A percentile compares a stretch with the other conserved stretches of the same genome.
These are phyloP conservation scores for Cryptocheilus praepositus DNA, from an alignment of 2,888 invertebrate genomes.

Conservation along the genomic window DNA sequence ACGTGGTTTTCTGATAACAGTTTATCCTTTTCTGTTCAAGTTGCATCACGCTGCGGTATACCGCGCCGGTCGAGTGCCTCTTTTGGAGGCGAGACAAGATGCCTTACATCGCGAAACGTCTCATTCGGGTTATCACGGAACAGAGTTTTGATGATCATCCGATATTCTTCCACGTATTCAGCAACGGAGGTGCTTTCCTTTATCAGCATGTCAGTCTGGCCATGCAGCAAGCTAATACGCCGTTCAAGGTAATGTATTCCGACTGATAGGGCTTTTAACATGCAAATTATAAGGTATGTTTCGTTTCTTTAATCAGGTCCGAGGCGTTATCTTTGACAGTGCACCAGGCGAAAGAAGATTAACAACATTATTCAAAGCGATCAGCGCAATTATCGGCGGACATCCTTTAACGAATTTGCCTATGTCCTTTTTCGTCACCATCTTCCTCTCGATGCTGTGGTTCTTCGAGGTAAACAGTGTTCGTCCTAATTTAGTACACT, in stretches of 20 bases:
- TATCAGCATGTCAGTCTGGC: slow-evolving; percentile 82
- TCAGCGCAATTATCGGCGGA: slow-evolving; percentile 80
- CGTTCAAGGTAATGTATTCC: slow-evolving; percentile 74
- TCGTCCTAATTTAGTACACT: no score
- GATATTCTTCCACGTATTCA: slow-evolving; percentile 85
- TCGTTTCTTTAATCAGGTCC: slow-evolving; percentile 70
- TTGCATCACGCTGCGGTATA: slow-evolving; percentile 83
- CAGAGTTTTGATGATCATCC: slow-evolving; percentile 83
- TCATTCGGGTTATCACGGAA: slow-evolving; percentile 81
- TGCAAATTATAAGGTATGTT: neutral
- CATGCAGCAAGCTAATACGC: slow-evolving; percentile 76
- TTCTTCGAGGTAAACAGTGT: slow-evolving; percentile 77
- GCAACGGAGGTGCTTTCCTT: slow-evolving; percentile 85
- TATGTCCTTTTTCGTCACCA: slow-evolving; percentile 77
- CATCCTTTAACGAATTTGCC: slow-evolving; percentile 78
- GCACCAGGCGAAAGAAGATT: slow-evolving; percentile 81
- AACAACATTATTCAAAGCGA: slow-evolving; percentile 78
- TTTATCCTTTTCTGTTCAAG: slow-evolving; percentile 68
- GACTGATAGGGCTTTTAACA: neutral
- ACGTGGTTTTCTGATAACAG: no score
- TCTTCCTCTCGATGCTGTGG: slow-evolving; percentile 80
- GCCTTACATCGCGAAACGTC: slow-evolving; percentile 79
- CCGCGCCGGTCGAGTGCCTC: slow-evolving; percentile 81
- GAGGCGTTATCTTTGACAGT: slow-evolving; percentile 84
- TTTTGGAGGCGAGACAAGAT: slow-evolving; percentile 81